Percentiles rank a stretch among this genome's conserved stretches.
phyloP scores from a whole-genome alignment of 2,888 invertebrate genomes.

The Clistopyga incitator region DNA sequence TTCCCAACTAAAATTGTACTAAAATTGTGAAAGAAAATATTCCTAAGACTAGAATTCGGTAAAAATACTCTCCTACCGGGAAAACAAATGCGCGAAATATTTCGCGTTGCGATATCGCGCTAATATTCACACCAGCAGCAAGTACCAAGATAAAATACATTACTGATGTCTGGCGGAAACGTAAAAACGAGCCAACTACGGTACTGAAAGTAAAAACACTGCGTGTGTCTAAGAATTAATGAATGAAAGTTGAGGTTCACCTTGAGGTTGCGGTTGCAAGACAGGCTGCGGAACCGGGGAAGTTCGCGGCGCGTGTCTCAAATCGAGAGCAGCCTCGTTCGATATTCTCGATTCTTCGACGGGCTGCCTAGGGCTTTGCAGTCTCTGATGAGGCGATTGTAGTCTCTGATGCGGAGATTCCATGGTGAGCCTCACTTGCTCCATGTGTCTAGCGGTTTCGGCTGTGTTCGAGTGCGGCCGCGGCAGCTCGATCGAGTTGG shows the following conservation, averaged over 20 bases:
- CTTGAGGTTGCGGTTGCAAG: constrained; percentile 79
- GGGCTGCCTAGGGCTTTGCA: constrained; percentile 80
- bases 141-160: constrained; percentile 65
- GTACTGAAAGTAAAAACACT: neutral
- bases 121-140: constrained; percentile 47
- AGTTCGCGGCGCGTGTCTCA: constrained; percentile 80
- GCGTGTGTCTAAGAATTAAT: neutral
- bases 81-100: neutral
- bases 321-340: constrained; percentile 80
- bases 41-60: neutral
- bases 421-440: constrained; percentile 80
- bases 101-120: neutral
- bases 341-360: constrained; percentile 78
- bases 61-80: neutral
- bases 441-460: constrained; percentile 79
- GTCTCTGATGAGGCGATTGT: constrained; percentile 81
- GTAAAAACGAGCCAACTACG: neutral
- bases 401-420: constrained; percentile 81
- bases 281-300: constrained; percentile 79
- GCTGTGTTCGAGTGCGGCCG: constrained; percentile 79
- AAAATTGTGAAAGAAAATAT: too few relatives aligned
- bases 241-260: constrained; percentile 67
- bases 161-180: constrained; percentile 58
- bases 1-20: too few relatives aligned
- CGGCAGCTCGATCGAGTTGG: constrained; percentile 79